Evolutionary conservation across 2,888 invertebrate species (phyloP).

Genomic region (Aporophyla lueneburgensis): DNA sequence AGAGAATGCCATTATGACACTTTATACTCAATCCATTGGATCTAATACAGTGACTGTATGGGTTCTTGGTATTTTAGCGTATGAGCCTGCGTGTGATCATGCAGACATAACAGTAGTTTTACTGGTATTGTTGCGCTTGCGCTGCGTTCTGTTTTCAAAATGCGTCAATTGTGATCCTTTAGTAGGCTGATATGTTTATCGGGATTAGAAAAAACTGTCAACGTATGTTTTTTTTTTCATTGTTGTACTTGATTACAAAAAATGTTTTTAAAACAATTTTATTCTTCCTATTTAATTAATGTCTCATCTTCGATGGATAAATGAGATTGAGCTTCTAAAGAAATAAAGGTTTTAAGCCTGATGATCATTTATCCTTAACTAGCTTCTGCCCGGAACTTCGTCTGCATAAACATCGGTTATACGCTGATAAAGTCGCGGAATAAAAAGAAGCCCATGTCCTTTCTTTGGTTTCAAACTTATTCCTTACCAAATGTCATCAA

Average conservation of each 20-base stretch:
- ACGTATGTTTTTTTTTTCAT: neutral
- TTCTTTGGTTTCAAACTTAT: too few species aligned
- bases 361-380: too few species aligned
- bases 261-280: neutral
- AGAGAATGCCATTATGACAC: conserved; percentile 72
- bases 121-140: conserved; percentile 16
- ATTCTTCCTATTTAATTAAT: neutral
- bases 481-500: too few species aligned
- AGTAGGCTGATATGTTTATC: too few species aligned
- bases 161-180: conserved; percentile 2
- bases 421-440: too few species aligned
- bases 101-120: conserved; percentile 26
- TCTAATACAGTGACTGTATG: conserved; percentile 62
- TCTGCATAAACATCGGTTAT: too few species aligned
- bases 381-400: too few species aligned
- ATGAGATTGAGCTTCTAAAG: neutral
- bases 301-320: neutral
- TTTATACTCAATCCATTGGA: conserved; percentile 61
- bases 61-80: conserved; percentile 61
- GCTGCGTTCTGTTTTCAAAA: neutral
- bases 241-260: neutral
- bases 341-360: neutral
- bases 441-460: too few species aligned
- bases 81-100: conserved; percentile 35
- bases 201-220: too few species aligned